Conservation (phyloP, 2,888 invertebrate species). For the Glyphotaelius pellucidus region DNA sequence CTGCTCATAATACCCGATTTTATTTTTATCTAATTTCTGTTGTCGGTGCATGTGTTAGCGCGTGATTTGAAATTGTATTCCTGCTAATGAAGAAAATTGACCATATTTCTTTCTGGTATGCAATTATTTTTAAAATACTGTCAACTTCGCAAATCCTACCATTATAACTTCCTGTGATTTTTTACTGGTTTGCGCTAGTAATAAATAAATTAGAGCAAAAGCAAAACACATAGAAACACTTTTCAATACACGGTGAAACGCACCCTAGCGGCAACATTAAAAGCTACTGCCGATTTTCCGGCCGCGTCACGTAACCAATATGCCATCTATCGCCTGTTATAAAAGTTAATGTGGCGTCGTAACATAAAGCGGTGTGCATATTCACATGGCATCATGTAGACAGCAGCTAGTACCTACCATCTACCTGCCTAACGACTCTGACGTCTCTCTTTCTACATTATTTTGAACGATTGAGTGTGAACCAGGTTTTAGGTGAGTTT, state of each 20-base stretch:
- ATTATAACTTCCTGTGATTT: too few species aligned
- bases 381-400: background rate
- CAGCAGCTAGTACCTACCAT: background rate
- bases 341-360: slow-evolving; percentile 57
- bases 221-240: background rate
- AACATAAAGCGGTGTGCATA: slow-evolving; percentile 43
- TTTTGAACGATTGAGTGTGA: background rate
- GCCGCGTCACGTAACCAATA: slow-evolving; percentile 59
- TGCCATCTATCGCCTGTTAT: slow-evolving; percentile 57
- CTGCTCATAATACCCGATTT: too few species aligned
- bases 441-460: background rate
- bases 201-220: background rate
- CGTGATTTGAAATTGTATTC: too few species aligned
- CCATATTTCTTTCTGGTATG: too few species aligned
- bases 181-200: too few species aligned
- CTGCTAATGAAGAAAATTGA: too few species aligned
- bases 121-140: too few species aligned
- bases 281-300: slow-evolving; percentile 18
- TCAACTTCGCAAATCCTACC: too few species aligned
- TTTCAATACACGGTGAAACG: background rate
- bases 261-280: slow-evolving; percentile 18
- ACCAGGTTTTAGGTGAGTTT: background rate
- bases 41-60: too few species aligned
- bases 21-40: too few species aligned
- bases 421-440: background rate